Conservation (phyloP, 2,888 invertebrate genomes). For the Cataglyphis rosenhaueri region DNA sequence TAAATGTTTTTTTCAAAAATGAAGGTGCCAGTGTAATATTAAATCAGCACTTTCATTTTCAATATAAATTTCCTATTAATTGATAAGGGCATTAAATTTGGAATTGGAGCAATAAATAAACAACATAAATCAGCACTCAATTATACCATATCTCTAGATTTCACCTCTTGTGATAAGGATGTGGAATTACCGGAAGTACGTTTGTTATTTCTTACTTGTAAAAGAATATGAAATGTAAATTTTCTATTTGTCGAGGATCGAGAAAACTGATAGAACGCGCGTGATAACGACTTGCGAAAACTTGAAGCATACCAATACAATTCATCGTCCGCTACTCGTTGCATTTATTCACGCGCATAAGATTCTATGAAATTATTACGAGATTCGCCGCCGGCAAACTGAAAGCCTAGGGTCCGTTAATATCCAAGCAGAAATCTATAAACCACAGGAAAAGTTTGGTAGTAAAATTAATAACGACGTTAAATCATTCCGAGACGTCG, state of each 20-base stretch:
- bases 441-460: conserved; percentile 26
- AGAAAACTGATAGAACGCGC: conserved; percentile 40
- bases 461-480: conserved; percentile 44
- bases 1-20: not conserved
- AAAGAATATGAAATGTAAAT: conserved; percentile 60
- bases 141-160: not conserved
- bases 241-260: conserved; percentile 55
- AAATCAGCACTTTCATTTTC: not conserved
- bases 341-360: not conserved
- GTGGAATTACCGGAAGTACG: not conserved
- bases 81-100: not conserved
- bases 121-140: not conserved
- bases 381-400: not conserved
- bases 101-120: not conserved
- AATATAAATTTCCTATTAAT: not conserved
- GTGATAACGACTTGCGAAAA: conserved; percentile 65
- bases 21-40: not conserved
- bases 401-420: not conserved
- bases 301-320: not conserved
- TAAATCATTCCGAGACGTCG: conserved; percentile 25
- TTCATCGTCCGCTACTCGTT: not conserved
- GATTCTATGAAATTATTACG: conserved; percentile 25
- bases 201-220: conserved; percentile 13
- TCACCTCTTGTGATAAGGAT: not conserved
- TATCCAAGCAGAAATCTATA: conserved; percentile 7